Percentiles rank a stretch among this genome's conserved stretches.
These are phyloP conservation scores for Penaeus vannamei DNA, from an alignment of 1,140 invertebrate genomes.

Conservation along the genomic window DNA sequence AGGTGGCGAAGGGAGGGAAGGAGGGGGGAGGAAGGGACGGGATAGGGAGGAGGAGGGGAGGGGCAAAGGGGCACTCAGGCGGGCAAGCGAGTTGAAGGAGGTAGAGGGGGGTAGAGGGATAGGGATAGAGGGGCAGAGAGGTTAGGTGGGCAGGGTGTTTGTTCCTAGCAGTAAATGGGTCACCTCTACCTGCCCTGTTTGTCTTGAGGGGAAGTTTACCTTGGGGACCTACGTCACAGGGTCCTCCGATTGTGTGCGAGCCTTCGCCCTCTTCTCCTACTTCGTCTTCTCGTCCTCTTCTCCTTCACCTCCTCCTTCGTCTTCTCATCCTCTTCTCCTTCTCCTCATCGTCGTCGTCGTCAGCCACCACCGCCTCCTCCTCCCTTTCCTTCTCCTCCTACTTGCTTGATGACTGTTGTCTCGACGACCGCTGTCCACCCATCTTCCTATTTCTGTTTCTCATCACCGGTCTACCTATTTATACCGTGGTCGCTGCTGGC, in stretches of 20 bases:
- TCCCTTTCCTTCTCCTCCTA: neutral
- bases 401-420: no score
- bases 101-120: neutral
- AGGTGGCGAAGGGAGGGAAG: neutral
- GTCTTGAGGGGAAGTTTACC: conserved; percentile 56
- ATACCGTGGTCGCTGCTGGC: no score
- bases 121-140: conserved; percentile 5
- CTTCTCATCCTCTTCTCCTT: no score
- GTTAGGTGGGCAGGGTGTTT: conserved; percentile 44
- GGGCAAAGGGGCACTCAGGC: neutral
- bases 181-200: conserved; percentile 63
- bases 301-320: no score
- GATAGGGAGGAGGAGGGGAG: neutral
- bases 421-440: no score
- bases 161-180: conserved; percentile 64
- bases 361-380: neutral
- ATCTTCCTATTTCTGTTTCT: no score
- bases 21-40: neutral
- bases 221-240: conserved; percentile 2
- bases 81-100: neutral
- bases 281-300: no score
- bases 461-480: no score
- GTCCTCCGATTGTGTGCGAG: neutral
- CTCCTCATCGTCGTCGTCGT: no score
- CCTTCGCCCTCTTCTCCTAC: neutral